A percentile compares a stretch with the other conserved stretches of the same genome.
Evolutionary conservation across 2,113 vertebrate species (phyloP).

Genomic region (Heterotilapia buettikoferi): DNA sequence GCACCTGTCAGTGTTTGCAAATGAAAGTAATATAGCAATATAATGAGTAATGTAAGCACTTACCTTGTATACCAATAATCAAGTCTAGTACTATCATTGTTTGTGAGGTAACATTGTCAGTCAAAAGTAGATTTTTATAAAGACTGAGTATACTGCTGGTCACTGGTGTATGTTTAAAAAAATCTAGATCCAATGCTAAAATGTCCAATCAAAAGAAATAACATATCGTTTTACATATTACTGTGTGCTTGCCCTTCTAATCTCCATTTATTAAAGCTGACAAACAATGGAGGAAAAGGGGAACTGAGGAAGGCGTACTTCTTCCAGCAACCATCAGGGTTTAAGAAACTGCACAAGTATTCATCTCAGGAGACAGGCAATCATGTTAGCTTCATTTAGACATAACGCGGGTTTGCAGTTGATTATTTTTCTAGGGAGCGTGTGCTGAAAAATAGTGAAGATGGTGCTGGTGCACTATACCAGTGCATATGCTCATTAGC

Average conservation of each 20-base stretch:
- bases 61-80: neutral
- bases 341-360: neutral
- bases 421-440: neutral
- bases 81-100: neutral
- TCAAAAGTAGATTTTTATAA: neutral
- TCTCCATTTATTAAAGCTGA: neutral
- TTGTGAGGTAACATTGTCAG: neutral
- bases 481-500: slow-evolving; percentile 7
- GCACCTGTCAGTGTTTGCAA: neutral
- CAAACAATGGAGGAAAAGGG: neutral
- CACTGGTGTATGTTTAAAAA: neutral
- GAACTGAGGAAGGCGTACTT: neutral
- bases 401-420: neutral
- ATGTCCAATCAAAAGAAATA: neutral
- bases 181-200: neutral
- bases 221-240: neutral
- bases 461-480: neutral
- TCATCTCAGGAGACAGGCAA: neutral
- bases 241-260: neutral
- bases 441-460: neutral
- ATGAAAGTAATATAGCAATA: neutral
- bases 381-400: neutral
- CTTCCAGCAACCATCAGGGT: neutral
- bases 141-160: neutral
- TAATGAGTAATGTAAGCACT: neutral